Evolutionary conservation across 2,113 vertebrate species (phyloP).

Genomic region (Stercorarius parasiticus): DNA sequence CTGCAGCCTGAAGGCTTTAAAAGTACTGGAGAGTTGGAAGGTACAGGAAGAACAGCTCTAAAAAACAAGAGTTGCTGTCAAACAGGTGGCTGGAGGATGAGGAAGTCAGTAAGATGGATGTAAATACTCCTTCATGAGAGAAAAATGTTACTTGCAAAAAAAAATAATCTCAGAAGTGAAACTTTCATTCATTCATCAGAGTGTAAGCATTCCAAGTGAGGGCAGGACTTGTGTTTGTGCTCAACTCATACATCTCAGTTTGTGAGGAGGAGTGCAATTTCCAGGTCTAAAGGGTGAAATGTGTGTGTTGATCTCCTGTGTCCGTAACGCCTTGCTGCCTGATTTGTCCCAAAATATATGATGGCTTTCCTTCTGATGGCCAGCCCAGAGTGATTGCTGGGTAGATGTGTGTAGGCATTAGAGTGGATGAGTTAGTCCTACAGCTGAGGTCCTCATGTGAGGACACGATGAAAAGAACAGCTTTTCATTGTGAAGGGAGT

Average conservation of each 20-base stretch:
- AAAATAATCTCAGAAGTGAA: not conserved
- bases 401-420: not conserved
- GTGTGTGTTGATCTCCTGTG: not conserved
- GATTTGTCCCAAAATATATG: not conserved
- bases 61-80: not conserved
- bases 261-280: not conserved
- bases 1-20: not conserved
- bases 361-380: not conserved
- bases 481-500: not conserved
- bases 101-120: not conserved
- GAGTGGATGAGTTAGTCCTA: not conserved
- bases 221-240: not conserved
- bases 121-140: not conserved
- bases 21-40: not conserved
- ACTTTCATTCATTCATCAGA: not conserved
- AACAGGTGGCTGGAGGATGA: not conserved
- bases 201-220: accelerated
- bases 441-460: not conserved
- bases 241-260: not conserved
- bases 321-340: not conserved
- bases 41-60: not conserved
- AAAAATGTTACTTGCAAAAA: not conserved
- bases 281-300: not conserved
- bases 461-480: not conserved
- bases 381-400: not conserved